phyloP scores from a whole-genome alignment of 1,140 invertebrate species.

The Cherax quadricarinatus region DNA sequence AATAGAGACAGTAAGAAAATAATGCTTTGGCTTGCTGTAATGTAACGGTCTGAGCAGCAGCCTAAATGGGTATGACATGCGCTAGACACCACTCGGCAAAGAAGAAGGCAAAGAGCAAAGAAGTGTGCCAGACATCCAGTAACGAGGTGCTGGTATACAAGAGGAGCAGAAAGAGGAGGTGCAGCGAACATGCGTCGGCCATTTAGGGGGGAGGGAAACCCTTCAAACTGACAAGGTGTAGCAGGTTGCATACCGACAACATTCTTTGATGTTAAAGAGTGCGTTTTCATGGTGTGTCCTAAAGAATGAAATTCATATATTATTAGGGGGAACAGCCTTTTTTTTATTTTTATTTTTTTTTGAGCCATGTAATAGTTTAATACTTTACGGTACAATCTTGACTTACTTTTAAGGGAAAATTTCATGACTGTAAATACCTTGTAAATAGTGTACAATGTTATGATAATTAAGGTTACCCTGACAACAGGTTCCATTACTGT shows the following conservation, averaged over 20 bases:
- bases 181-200: background rate
- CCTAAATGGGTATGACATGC: background rate
- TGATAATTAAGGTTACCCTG: background rate
- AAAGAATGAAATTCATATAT: slow-evolving; percentile 59
- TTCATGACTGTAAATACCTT: background rate
- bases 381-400: background rate
- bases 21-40: too few relatives aligned
- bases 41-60: too few relatives aligned
- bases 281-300: slow-evolving; percentile 66
- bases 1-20: too few relatives aligned
- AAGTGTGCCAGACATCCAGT: background rate
- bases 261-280: slow-evolving; percentile 68
- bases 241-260: slow-evolving; percentile 63
- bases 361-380: background rate
- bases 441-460: background rate
- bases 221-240: slow-evolving; percentile 52
- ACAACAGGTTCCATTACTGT: background rate
- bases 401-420: background rate
- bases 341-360: too few relatives aligned
- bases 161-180: background rate
- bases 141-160: background rate
- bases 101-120: background rate
- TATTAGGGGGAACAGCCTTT: slow-evolving; percentile 38
- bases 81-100: background rate
- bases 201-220: background rate